Conservation (phyloP, 2,888 invertebrate genomes). For the Sceliomorpha sp. region DNA sequence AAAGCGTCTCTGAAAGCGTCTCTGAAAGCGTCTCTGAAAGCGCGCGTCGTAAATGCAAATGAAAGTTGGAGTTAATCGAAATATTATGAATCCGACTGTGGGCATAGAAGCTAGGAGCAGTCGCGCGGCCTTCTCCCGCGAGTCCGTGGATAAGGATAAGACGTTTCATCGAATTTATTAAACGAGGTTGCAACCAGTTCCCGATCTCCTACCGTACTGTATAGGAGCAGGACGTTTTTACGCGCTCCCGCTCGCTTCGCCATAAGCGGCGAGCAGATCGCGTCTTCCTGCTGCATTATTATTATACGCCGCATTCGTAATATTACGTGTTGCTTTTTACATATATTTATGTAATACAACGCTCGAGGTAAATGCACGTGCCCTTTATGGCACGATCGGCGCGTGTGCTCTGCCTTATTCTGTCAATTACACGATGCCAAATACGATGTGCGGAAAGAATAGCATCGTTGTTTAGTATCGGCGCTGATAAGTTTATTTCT, state of each 20-base stretch:
- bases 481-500: conserved; percentile 40
- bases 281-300: conserved; percentile 45
- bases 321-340: conserved; percentile 51
- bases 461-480: conserved; percentile 45
- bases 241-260: conserved; percentile 35
- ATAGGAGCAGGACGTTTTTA: conserved; percentile 44
- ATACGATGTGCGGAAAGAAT: conserved; percentile 29
- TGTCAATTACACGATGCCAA: conserved; percentile 24
- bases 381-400: conserved; percentile 24
- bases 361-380: conserved; percentile 40
- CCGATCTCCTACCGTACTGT: conserved; percentile 43
- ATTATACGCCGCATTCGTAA: conserved; percentile 46
- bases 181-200: conserved; percentile 55
- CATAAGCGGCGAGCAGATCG: conserved; percentile 36
- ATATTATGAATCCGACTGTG: conserved; percentile 26
- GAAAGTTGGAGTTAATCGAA: conserved; percentile 29
- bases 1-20: too few species aligned
- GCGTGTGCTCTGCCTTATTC: neutral
- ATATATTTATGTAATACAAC: conserved; percentile 48
- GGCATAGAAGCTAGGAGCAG: conserved; percentile 26
- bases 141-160: conserved; percentile 50
- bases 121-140: conserved; percentile 10
- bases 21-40: neutral
- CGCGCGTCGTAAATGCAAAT: conserved; percentile 24
- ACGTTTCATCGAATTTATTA: conserved; percentile 58